A percentile compares a stretch with the other conserved stretches of the same genome.
phyloP scores from a whole-genome alignment of 2,797 vertebrate genomes.

The Lithobates sylvaticus region DNA sequence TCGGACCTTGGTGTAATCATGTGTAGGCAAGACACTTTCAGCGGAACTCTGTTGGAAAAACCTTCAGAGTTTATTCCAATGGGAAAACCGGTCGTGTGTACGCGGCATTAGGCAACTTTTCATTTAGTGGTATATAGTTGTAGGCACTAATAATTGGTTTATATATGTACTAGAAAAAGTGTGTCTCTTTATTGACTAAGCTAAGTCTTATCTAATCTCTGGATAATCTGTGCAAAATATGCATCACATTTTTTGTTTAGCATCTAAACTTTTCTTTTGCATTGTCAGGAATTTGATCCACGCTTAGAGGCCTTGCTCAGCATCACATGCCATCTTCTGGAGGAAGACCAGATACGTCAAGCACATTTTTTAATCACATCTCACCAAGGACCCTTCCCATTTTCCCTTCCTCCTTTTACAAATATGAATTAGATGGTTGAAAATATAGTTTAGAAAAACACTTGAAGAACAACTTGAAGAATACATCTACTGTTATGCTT shows the following conservation, averaged over 20 bases:
- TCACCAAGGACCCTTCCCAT: conserved; percentile 32
- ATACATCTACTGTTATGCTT: background rate
- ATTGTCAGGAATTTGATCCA: background rate
- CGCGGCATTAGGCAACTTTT: no score
- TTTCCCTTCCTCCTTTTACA: conserved; percentile 9
- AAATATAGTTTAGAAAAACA: background rate
- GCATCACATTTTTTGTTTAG: background rate
- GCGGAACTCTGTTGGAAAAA: no score
- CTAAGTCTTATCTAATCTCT: no score
- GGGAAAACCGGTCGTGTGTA: no score
- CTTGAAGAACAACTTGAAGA: background rate
- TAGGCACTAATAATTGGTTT: no score
- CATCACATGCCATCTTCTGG: background rate
- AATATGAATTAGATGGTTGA: background rate
- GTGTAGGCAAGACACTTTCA: no score
- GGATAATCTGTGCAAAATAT: no score
- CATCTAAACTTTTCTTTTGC: background rate
- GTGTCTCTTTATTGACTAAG: no score
- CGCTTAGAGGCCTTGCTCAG: background rate
- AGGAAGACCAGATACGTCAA: conserved; percentile 21
- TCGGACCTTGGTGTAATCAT: no score
- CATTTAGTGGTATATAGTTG: no score
- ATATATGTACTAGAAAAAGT: no score
- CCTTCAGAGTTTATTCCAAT: no score
- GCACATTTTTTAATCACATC: background rate